Evolutionary conservation across 2,797 vertebrate genomes (phyloP), one percentile per base, ranked within the genome.

Genomic region (Poeciliopsis gracilis): DNA sequence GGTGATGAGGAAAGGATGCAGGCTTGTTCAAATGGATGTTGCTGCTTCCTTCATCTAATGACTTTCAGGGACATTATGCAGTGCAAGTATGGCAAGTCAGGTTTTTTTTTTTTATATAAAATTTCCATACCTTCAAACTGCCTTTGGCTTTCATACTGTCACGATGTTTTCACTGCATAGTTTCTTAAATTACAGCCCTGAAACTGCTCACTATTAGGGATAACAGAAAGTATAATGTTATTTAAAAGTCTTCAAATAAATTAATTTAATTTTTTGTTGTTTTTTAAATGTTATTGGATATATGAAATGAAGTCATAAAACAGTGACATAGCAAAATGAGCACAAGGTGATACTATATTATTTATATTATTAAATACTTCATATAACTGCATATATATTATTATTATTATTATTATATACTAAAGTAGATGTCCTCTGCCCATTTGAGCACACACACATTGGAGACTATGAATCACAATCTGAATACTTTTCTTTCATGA

Each of bases 361-460:
- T 15, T 18, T 47, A 46, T 15, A 46, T 46, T 15, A 15, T 15
- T 45, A 13, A 13, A 45, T 45, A 45, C 12, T 13, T 45, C 3
- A 13, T 13, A 45, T 45, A 45, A 45, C 10, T 45, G 12, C 13
- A 4, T 45, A 45, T 45, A 45, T 45, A 41, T 12, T 45, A 41
- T 41, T 41, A 13, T 13, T 43, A 43, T 43, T 36, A 33, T 33
- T 33, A 36, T 36, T 38, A 16, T 5, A 46, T 46, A 15, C 46
- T 16, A 16, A 16, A 46, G 1, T 51, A 80, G 79, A 81, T 72
- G 78, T 5, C 71, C 33, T 73, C 11, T 86, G 84, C 88, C 87
- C 90, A 90, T 92, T 81, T 86, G 81, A 90, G 18, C 81, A 83
- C 47, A 81, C 7, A 78, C 30, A 77, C n/a, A n/a, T n/a, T 55